Percentiles rank a stretch among this genome's conserved stretches.
Conservation (phyloP, 2,888 invertebrate genomes). For the Timema podura region DNA sequence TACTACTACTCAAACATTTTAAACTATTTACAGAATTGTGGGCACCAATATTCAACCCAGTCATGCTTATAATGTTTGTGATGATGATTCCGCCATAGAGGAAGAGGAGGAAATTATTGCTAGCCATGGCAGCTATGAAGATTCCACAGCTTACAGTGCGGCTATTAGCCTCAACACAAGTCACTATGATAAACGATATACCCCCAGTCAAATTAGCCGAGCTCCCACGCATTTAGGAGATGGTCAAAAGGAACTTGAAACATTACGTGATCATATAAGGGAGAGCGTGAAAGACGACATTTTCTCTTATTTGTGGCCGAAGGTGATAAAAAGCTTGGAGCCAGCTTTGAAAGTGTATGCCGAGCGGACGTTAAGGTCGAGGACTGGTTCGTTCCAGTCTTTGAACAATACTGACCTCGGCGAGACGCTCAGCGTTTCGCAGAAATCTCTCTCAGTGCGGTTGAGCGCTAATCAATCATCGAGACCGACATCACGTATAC, state of each 20-base stretch:
- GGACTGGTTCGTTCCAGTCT: not conserved
- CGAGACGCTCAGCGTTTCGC: not conserved
- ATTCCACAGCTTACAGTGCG: not conserved
- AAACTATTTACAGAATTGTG: conserved; percentile 12
- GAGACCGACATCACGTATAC: too few species aligned
- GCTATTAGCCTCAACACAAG: not conserved
- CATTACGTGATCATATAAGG: not conserved
- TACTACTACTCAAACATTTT: too few species aligned
- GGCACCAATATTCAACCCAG: not conserved
- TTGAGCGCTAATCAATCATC: too few species aligned
- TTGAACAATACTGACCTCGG: not conserved
- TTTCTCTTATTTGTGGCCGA: conserved; percentile 17
- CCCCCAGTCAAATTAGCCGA: too few species aligned
- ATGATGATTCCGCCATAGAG: not conserved
- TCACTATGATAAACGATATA: too few species aligned
- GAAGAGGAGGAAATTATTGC: conserved; percentile 17
- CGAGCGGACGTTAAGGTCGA: not conserved
- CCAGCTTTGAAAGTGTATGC: conserved; percentile 1
- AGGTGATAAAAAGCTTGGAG: conserved; percentile 15
- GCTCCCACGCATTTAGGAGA: too few species aligned
- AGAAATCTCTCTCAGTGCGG: too few species aligned
- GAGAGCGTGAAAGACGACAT: conserved; percentile 21
- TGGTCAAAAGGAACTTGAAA: not conserved
- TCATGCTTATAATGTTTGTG: not conserved
- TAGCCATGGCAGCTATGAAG: conserved; percentile 8